A percentile compares a stretch with the other conserved stretches of the same genome.
These are phyloP conservation scores for Anableps anableps DNA, from an alignment of 2,797 vertebrate genomes.

Conservation along the genomic window DNA sequence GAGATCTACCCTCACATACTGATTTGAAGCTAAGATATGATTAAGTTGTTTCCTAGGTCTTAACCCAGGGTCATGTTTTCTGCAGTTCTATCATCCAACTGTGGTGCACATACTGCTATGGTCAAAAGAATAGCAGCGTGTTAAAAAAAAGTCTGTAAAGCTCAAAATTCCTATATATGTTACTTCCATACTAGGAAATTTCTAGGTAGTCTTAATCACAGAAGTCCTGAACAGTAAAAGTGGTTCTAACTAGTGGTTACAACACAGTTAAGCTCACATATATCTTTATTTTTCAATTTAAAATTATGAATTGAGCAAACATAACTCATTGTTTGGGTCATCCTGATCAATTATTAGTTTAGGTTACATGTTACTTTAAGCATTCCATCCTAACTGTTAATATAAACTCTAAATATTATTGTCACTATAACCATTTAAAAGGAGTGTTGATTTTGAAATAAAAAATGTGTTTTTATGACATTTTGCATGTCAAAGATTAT, in stretches of 20 bases:
- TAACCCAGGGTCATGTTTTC: constrained; percentile 39
- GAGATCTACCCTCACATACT: constrained; percentile 50
- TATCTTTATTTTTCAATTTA: too few relatives aligned
- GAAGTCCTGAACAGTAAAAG: background rate
- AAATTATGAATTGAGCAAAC: background rate
- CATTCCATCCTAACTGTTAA: too few relatives aligned
- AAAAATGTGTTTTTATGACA: too few relatives aligned
- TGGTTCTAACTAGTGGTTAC: too few relatives aligned
- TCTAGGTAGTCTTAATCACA: background rate
- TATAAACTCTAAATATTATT: too few relatives aligned
- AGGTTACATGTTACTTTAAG: too few relatives aligned
- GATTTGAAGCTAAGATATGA: constrained; percentile 34
- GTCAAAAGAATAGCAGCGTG: background rate
- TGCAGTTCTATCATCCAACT: constrained; percentile 28
- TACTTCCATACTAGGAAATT: background rate
- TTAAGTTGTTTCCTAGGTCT: constrained; percentile 4
- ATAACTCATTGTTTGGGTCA: background rate
- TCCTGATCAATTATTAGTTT: too few relatives aligned
- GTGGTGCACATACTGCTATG: background rate
- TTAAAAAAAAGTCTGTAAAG: background rate
- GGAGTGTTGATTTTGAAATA: too few relatives aligned
- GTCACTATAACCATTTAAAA: too few relatives aligned
- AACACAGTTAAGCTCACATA: background rate
- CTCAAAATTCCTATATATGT: background rate
- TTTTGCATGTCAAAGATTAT: too few relatives aligned